Evolutionary conservation across 2,113 vertebrate species (phyloP), one percentile per base, ranked within the genome.

Genomic region (Protomyctophum bolini): DNA sequence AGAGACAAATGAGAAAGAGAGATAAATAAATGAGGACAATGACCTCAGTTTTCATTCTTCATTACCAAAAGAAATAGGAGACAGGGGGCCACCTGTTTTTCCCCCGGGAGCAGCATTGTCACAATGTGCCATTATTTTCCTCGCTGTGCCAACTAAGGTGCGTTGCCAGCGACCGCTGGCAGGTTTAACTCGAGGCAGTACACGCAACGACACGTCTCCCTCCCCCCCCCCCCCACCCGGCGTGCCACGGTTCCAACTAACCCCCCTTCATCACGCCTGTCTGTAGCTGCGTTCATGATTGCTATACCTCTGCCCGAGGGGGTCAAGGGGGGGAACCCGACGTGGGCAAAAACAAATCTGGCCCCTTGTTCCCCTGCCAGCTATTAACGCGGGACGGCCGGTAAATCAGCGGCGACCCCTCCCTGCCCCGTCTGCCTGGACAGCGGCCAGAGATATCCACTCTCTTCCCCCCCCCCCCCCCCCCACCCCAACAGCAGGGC

Each of bases 391-490:
- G 8, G 64, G 58, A 68, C 15, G 79, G 81, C 62, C 66, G 75
- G 82, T 91, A 89, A 88, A 90, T 90, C 87, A 92, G 82, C 68
- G 7, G 58, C 80, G 82, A 89, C 86, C 86, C 33, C 87, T 75
- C 76, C 74, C 69, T 29, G 71, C 80, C 83, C 67, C 21, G 71
- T 75, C 73, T 72, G 85, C 83, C 86, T 90, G 90, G 89, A 90
- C 75, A 64, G 70, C 10, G 79, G 88, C 88, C 91, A 92, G 85
- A 76, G 65, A 82, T 73, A 79, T 84, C 77, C 84, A 83, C 87
- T 87, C 82, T 60, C 79, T 78, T n/a, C n/a, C n/a, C n/a, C 55
- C 55, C 29, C 12, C 68, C 68, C 21, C 21, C 21, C 21, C 21
- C 21, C 21, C 2, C 21, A 1, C 21, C 49, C 63, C 68, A 15